Conservation (phyloP, 2,797 vertebrate genomes). For the Manis javanica region DNA sequence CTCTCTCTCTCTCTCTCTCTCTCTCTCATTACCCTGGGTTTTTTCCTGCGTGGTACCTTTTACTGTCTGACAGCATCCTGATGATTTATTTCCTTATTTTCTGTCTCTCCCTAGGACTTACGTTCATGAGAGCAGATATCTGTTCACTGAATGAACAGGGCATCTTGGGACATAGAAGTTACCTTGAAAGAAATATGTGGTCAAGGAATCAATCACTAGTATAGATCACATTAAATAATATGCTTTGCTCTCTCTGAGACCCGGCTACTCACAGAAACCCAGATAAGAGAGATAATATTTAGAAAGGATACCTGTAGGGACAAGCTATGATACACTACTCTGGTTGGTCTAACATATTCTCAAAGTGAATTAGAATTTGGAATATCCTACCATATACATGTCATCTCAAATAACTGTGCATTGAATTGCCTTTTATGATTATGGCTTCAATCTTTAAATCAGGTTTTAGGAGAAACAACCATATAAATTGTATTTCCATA, state of each 20-base stretch:
- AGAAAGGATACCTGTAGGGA: background rate
- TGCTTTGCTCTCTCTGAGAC: background rate
- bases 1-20: too few relatives aligned
- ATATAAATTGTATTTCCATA: conserved; percentile 42
- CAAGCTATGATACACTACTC: background rate
- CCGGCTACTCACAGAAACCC: background rate
- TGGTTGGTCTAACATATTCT: background rate
- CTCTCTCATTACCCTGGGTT: background rate
- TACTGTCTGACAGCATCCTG: background rate
- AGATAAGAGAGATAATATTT: background rate
- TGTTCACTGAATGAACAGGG: background rate
- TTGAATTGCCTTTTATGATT: conserved; percentile 31
- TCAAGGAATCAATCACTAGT: background rate
- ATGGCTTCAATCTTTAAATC: conserved; percentile 5
- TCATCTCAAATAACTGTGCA: background rate
- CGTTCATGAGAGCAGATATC: background rate
- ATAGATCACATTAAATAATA: background rate
- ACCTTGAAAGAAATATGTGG: conserved; percentile 3
- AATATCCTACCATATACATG: background rate
- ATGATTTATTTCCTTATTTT: background rate
- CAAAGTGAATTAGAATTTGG: conserved; percentile 26
- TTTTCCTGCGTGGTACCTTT: background rate
- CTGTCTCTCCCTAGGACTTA: background rate
- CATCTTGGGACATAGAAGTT: background rate
- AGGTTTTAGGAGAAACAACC: conserved; percentile 20